Percentiles rank a stretch among this genome's conserved stretches.
Evolutionary conservation across 2,113 vertebrate species (phyloP).

Genomic region (Stercorarius parasiticus): DNA sequence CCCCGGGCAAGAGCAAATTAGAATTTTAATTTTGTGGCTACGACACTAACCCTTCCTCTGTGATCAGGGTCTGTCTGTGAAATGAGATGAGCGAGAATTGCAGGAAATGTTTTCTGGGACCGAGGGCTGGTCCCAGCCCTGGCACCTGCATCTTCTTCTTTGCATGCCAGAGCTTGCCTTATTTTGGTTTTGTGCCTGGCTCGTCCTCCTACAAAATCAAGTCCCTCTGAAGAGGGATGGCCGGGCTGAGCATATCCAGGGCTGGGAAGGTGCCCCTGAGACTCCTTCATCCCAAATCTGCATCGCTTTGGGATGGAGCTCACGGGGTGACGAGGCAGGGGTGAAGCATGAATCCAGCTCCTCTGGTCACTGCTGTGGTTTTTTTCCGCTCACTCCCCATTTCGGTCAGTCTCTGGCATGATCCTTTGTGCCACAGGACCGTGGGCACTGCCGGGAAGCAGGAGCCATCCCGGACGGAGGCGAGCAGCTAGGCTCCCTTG

Average conservation of each 20-base stretch:
- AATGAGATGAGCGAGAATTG: background rate
- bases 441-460: background rate
- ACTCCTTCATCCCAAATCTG: background rate
- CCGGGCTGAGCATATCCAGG: background rate
- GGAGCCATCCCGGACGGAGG: background rate
- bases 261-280: background rate
- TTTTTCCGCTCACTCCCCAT: background rate
- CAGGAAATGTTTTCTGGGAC: background rate
- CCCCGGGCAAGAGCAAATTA: background rate
- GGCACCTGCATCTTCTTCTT: background rate
- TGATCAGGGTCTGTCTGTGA: background rate
- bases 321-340: background rate
- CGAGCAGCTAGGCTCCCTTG: background rate
- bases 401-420: rapidly evolving
- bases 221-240: background rate
- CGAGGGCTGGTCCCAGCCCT: background rate
- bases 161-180: background rate
- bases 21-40: background rate
- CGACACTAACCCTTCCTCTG: background rate
- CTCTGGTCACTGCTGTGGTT: background rate
- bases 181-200: background rate
- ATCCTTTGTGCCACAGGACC: background rate
- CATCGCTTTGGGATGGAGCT: background rate
- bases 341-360: rapidly evolving
- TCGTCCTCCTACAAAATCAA: background rate